Evolutionary conservation across 64 coral and sea anemone species (phyloP).

Genomic region (Acropora yongei): DNA sequence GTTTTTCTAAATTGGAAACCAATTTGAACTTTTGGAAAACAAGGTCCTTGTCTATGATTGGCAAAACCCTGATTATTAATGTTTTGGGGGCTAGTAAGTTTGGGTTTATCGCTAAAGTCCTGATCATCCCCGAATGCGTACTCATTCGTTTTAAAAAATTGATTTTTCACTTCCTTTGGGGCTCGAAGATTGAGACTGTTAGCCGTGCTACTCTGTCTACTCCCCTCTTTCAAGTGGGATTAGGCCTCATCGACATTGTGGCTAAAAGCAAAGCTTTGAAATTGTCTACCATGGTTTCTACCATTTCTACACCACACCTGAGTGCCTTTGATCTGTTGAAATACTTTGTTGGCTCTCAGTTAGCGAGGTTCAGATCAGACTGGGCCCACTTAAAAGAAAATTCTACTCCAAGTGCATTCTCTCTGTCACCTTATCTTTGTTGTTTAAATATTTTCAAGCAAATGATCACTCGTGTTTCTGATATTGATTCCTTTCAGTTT

Average conservation of each 20-base stretch:
- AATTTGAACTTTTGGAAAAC: slow-evolving; percentile 25
- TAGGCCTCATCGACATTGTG: neutral
- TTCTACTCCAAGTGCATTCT: neutral
- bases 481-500: no score
- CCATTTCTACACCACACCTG: neutral
- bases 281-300: neutral
- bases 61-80: neutral
- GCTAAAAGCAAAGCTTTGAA: neutral
- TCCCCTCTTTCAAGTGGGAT: neutral
- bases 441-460: no score
- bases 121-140: neutral
- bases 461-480: no score
- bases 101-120: neutral
- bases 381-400: neutral
- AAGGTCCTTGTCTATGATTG: neutral
- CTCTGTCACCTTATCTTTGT: neutral
- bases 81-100: neutral
- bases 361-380: neutral
- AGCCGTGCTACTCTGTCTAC: neutral
- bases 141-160: neutral
- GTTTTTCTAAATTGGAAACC: neutral
- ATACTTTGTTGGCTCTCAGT: neutral
- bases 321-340: neutral
- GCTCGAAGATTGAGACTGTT: neutral
- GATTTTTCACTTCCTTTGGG: slow-evolving; percentile 17